A percentile compares a stretch with the other conserved stretches of the same genome.
Evolutionary conservation across 2,113 vertebrate species (phyloP).

Genomic region (Passerina amoena): DNA sequence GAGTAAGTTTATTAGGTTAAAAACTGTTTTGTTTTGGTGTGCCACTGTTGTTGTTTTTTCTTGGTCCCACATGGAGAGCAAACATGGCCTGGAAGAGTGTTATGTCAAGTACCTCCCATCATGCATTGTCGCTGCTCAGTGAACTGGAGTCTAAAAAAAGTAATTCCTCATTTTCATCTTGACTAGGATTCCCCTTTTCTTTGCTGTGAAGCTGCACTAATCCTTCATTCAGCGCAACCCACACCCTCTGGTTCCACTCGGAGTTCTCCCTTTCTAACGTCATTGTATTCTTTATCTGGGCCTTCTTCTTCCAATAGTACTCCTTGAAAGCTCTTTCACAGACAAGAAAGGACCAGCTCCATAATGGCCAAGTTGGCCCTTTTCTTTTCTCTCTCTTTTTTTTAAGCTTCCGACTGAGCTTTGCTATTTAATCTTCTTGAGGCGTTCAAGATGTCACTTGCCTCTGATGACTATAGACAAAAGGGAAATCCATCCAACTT

Average conservation of each 20-base stretch:
- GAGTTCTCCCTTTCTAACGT: slow-evolving; percentile 76
- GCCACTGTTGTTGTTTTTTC: slow-evolving; percentile 74
- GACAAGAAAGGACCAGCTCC: slow-evolving; percentile 82
- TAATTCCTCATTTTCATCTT: slow-evolving; percentile 94
- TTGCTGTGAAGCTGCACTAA: slow-evolving; percentile 83
- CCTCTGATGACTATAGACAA: slow-evolving; percentile 87
- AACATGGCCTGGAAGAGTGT: slow-evolving; percentile 94
- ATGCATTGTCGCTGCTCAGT: slow-evolving; percentile 91
- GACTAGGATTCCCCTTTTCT: slow-evolving; percentile 85
- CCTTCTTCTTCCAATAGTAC: slow-evolving; percentile 81
- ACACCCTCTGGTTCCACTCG: slow-evolving; percentile 78
- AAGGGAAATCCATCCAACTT: slow-evolving; percentile 82
- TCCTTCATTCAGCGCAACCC: slow-evolving; percentile 82
- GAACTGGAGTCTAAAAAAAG: slow-evolving; percentile 90
- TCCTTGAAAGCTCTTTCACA: slow-evolving; percentile 85
- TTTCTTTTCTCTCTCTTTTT: slow-evolving; percentile 81
- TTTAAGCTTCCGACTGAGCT: slow-evolving; percentile 85
- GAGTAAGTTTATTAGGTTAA: slow-evolving; percentile 79
- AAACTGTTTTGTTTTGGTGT: slow-evolving; percentile 81
- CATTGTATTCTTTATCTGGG: slow-evolving; percentile 83
- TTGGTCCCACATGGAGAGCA: slow-evolving; percentile 82
- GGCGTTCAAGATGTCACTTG: slow-evolving; percentile 93
- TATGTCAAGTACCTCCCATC: slow-evolving; percentile 98
- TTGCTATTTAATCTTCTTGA: slow-evolving; percentile 94
- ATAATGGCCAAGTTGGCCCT: slow-evolving; percentile 83